phyloP scores from a whole-genome alignment of 2,113 vertebrate species.

The Menidia beryllina region DNA sequence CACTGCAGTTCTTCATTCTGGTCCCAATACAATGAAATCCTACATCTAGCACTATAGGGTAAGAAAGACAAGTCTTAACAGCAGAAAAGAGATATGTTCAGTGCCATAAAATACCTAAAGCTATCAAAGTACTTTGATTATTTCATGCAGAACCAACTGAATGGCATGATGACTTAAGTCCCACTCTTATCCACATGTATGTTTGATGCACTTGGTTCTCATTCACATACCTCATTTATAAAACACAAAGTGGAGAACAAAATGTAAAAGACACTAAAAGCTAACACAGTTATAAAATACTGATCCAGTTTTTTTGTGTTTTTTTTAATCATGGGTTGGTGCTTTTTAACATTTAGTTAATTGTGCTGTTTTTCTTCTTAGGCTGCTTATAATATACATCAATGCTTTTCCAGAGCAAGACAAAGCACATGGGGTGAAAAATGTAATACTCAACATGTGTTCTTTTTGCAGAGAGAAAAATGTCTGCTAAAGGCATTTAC shows the following conservation, averaged over 20 bases:
- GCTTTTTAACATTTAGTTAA: constrained; percentile 52
- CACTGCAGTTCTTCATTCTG: not conserved
- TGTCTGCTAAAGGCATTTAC: constrained; percentile 52
- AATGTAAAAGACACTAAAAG: constrained; percentile 46
- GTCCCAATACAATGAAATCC: constrained; percentile 2
- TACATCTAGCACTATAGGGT: not conserved
- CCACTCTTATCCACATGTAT: constrained; percentile 14
- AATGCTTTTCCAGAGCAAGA: constrained; percentile 36
- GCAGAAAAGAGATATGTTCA: constrained; percentile 26
- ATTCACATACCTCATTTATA: constrained; percentile 24
- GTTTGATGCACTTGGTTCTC: constrained; percentile 30
- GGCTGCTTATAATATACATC: constrained; percentile 47
- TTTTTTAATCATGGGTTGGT: constrained; percentile 28
- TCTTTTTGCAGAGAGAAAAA: constrained; percentile 44
- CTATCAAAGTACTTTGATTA: constrained; percentile 29
- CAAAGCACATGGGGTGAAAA: constrained; percentile 30
- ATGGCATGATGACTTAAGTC: constrained; percentile 48
- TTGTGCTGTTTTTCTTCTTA: constrained; percentile 58
- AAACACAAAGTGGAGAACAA: constrained; percentile 60
- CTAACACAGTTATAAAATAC: constrained; percentile 60
- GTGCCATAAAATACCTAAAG: constrained; percentile 33
- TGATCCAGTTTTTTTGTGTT: constrained; percentile 32
- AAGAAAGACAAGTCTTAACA: constrained; percentile 9
- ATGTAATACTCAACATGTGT: constrained; percentile 31
- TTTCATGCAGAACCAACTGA: constrained; percentile 63